Percentiles rank a stretch among this genome's conserved stretches.
These are phyloP conservation scores for Halictus rubicundus DNA, from an alignment of 1,140 invertebrate species.

Conservation along the genomic window DNA sequence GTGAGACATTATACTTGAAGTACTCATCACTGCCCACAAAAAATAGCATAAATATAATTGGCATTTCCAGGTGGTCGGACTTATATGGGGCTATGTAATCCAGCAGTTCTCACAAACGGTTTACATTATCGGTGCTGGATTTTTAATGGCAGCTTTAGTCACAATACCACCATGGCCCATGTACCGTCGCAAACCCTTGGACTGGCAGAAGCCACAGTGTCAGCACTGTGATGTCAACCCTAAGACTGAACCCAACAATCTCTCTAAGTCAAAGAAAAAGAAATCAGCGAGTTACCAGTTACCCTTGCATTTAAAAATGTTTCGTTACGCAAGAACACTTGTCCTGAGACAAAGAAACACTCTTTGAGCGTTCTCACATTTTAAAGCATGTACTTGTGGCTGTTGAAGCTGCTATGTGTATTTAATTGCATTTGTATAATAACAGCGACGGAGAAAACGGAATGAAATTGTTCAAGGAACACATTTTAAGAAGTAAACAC, in stretches of 20 bases:
- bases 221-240: conserved; percentile 58
- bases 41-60: background rate
- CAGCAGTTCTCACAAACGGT: conserved; percentile 98
- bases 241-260: no score
- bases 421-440: background rate
- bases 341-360: background rate
- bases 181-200: conserved; percentile 91
- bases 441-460: conserved; percentile 4
- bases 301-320: conserved; percentile 29
- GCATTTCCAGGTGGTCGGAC: conserved; percentile 86
- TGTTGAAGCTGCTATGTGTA: no score
- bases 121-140: conserved; percentile 94
- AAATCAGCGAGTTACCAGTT: conserved; percentile 65
- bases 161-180: conserved; percentile 96
- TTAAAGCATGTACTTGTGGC: background rate
- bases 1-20: conserved; percentile 77
- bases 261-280: conserved; percentile 74
- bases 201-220: conserved; percentile 91
- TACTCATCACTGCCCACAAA: background rate
- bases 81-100: conserved; percentile 94
- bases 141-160: conserved; percentile 90
- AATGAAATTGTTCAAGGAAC: no score
- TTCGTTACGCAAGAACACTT: background rate
- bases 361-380: conserved; percentile 10
- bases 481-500: no score